Evolutionary conservation across 2,888 invertebrate genomes (phyloP).

Genomic region (Spodoptera exigua): DNA sequence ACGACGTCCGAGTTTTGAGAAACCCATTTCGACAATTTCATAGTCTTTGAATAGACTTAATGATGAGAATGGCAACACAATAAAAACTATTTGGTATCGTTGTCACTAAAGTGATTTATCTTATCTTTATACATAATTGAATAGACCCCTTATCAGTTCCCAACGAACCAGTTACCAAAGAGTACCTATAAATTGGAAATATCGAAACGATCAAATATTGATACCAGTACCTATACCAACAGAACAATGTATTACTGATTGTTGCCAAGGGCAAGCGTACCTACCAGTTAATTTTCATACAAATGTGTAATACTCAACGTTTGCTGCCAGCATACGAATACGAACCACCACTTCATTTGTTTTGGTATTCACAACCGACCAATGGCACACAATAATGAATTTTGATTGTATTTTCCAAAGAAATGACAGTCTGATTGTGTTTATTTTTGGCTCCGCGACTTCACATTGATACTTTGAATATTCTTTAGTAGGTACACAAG

Average conservation of each 20-base stretch:
- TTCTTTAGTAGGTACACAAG: not conserved
- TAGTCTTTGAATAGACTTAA: too few species aligned
- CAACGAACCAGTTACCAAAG: too few species aligned
- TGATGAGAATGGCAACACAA: too few species aligned
- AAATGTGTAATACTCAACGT: slow-evolving; percentile 53
- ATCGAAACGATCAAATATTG: not conserved
- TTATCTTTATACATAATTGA: too few species aligned
- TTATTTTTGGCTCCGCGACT: slow-evolving; percentile 35
- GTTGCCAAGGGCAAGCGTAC: slow-evolving; percentile 31
- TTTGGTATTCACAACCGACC: slow-evolving; percentile 37
- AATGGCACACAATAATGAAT: slow-evolving; percentile 33
- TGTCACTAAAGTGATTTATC: too few species aligned
- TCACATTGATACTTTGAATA: slow-evolving; percentile 22
- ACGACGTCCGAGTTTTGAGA: too few species aligned
- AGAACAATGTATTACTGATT: slow-evolving; percentile 34
- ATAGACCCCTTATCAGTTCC: too few species aligned
- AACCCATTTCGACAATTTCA: too few species aligned
- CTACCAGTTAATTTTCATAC: slow-evolving; percentile 49
- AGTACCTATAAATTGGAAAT: too few species aligned
- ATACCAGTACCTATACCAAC: slow-evolving; percentile 1
- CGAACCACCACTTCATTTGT: slow-evolving; percentile 1
- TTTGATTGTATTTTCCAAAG: slow-evolving; percentile 41
- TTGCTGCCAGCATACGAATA: slow-evolving; percentile 24
- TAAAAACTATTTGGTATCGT: too few species aligned
- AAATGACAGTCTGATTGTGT: slow-evolving; percentile 33